Conservation (phyloP, 2,888 invertebrate species). For the Lysandra bellargus region DNA sequence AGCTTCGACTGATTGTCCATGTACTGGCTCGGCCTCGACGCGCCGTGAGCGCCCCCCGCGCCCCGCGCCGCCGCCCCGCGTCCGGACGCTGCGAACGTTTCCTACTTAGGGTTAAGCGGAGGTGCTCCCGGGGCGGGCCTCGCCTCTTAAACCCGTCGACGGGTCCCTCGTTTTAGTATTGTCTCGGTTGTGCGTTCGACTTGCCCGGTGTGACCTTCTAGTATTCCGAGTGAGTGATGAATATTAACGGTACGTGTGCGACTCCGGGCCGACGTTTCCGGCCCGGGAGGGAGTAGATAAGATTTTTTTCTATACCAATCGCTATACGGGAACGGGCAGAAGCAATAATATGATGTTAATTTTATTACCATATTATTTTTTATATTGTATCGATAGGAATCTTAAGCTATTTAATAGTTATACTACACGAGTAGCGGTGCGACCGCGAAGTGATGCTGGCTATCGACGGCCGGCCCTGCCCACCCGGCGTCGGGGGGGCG, state of each 20-base stretch:
- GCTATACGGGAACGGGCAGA: slow-evolving; percentile 82
- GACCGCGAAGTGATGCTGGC: slow-evolving; percentile 77
- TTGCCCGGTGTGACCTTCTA: slow-evolving; percentile 74
- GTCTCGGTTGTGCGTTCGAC: slow-evolving; percentile 79
- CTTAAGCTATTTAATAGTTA: slow-evolving; percentile 72
- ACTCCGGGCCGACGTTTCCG: slow-evolving; percentile 63
- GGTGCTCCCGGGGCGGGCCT: slow-evolving; percentile 78
- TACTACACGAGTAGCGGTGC: slow-evolving; percentile 75
- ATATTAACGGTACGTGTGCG: slow-evolving; percentile 40
- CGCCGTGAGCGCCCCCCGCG: slow-evolving; percentile 60
- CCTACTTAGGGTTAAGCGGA: slow-evolving; percentile 76
- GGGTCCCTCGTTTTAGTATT: slow-evolving; percentile 72
- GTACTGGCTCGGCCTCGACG: slow-evolving; percentile 72
- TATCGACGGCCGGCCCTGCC: slow-evolving; percentile 63
- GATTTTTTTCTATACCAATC: slow-evolving; percentile 80
- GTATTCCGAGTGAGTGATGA: slow-evolving; percentile 58
- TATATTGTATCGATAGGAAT: slow-evolving; percentile 76
- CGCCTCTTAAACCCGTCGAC: slow-evolving; percentile 54
- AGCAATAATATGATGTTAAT: slow-evolving; percentile 81
- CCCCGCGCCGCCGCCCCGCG: slow-evolving; percentile 62
- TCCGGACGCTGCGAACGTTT: slow-evolving; percentile 54
- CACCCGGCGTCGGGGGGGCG: slow-evolving; percentile 41
- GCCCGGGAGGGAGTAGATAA: slow-evolving; percentile 75
- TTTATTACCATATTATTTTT: slow-evolving; percentile 81
- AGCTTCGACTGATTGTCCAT: slow-evolving; percentile 76